phyloP scores from a whole-genome alignment of 2,888 invertebrate genomes.

The Antitype chi region DNA sequence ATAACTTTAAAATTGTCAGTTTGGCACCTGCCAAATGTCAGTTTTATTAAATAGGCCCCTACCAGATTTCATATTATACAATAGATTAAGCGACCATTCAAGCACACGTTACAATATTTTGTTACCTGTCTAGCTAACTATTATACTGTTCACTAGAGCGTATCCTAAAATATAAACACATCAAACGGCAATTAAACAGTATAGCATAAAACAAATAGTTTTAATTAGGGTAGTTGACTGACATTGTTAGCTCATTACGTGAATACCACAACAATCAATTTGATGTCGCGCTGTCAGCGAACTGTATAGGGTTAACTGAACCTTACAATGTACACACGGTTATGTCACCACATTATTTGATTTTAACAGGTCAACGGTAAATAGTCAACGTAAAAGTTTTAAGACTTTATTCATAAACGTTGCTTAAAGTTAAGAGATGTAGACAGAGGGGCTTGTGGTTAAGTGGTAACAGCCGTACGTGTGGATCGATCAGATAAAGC shows the following conservation, averaged over 20 bases:
- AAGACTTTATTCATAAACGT: background rate
- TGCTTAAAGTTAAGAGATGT: background rate
- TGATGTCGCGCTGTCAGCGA: slow-evolving; percentile 31
- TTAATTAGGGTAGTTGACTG: slow-evolving; percentile 37
- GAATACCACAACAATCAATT: slow-evolving; percentile 51
- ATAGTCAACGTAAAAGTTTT: background rate
- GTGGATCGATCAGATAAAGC: too few relatives aligned
- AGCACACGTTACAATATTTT: background rate
- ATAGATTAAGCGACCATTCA: background rate
- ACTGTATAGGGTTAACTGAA: slow-evolving; percentile 20
- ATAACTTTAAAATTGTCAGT: too few relatives aligned
- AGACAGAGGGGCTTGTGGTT: too few relatives aligned
- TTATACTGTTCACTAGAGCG: background rate
- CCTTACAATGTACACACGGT: slow-evolving; percentile 16
- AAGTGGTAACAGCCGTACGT: too few relatives aligned
- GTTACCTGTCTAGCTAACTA: background rate
- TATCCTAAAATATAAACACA: slow-evolving; percentile 20
- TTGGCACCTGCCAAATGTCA: too few relatives aligned
- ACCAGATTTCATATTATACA: background rate
- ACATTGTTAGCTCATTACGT: slow-evolving; percentile 50
- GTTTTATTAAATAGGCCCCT: too few relatives aligned
- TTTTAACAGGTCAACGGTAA: background rate
- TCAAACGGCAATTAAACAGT: slow-evolving; percentile 20
- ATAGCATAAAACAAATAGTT: slow-evolving; percentile 40
- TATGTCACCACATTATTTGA: background rate